Conservation (phyloP, 2,888 invertebrate genomes). For the Seladonia tumulorum region DNA sequence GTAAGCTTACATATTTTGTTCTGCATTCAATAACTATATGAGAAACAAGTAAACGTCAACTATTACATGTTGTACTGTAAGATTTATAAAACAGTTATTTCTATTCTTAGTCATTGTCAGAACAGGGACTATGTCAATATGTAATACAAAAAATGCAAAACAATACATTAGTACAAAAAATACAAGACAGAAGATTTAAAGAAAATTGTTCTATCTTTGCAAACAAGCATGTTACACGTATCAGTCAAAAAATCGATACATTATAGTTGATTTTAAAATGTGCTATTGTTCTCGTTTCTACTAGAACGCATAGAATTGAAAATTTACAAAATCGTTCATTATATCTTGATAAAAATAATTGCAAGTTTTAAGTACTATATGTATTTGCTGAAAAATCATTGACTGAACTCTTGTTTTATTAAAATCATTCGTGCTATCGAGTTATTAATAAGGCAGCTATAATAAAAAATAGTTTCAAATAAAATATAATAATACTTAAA, state of each 20-base stretch:
- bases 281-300: slow-evolving; percentile 4
- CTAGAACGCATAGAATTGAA: not conserved
- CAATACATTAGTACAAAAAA: slow-evolving; percentile 19
- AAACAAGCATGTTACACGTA: not conserved
- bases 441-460: not conserved
- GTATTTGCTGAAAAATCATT: slow-evolving; percentile 8
- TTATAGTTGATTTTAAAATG: slow-evolving; percentile 24
- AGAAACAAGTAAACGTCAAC: not conserved
- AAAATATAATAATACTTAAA: not conserved
- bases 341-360: slow-evolving; percentile 4
- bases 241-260: slow-evolving; percentile 24
- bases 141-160: not conserved
- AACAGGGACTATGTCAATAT: not conserved
- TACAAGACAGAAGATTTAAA: not conserved
- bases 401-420: not conserved
- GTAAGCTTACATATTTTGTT: not conserved
- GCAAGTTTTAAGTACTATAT: slow-evolving; percentile 16
- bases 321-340: not conserved
- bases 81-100: not conserved
- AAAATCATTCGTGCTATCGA: not conserved
- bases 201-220: not conserved
- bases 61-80: not conserved
- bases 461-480: not conserved
- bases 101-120: not conserved
- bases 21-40: not conserved